phyloP scores from a whole-genome alignment of 2,797 vertebrate species.

The Myotis daubentonii region DNA sequence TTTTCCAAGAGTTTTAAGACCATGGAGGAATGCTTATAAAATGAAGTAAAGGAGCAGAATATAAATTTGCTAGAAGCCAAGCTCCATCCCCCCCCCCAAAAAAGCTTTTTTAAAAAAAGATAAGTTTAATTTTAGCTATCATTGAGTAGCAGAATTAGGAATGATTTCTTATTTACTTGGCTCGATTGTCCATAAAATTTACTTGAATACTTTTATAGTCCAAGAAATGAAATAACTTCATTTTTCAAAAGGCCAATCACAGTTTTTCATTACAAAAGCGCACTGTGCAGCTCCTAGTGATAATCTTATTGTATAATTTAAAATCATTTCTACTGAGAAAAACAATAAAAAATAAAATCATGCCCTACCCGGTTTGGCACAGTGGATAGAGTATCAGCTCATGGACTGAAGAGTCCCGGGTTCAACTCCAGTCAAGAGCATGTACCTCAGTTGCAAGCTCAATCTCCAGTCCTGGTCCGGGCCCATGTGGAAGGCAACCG shows the following conservation, averaged over 20 bases:
- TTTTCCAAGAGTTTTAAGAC: slow-evolving; percentile 34
- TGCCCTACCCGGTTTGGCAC: no score
- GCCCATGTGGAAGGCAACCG: no score
- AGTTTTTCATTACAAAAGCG: neutral
- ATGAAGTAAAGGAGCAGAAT: neutral
- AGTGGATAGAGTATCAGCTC: no score
- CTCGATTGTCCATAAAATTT: slow-evolving; percentile 27
- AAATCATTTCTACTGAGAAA: neutral
- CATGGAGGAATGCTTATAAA: neutral
- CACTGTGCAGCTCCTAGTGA: neutral
- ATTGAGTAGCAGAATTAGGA: neutral
- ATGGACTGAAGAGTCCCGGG: no score
- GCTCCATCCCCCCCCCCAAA: neutral
- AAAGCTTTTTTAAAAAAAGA: neutral
- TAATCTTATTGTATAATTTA: neutral
- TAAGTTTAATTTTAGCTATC: neutral
- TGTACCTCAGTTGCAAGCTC: no score
- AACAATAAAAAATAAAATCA: neutral
- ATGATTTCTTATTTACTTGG: neutral
- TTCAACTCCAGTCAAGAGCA: no score
- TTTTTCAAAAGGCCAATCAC: neutral
- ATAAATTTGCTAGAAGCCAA: slow-evolving; percentile 11
- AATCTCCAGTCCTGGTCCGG: no score
- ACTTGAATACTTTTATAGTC: neutral
- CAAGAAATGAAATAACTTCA: neutral